phyloP scores from a whole-genome alignment of 2,797 vertebrate genomes.

The Pseudotriccus pelzelni region DNA sequence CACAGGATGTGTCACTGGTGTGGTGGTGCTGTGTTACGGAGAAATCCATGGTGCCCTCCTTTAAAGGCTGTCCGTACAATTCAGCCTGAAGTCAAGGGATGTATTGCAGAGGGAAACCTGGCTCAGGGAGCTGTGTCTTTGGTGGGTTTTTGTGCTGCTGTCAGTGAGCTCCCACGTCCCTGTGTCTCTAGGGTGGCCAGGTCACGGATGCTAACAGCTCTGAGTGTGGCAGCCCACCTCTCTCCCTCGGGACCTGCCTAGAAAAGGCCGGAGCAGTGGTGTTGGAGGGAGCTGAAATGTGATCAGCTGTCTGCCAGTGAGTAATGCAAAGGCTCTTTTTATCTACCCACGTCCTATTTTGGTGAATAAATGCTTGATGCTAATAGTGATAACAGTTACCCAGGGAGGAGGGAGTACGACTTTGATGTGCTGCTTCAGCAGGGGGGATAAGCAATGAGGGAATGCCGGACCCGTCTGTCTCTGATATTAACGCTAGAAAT shows the following conservation, averaged over 20 bases:
- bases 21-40: background rate
- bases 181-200: background rate
- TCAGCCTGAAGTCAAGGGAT: background rate
- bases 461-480: background rate
- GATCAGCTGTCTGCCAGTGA: background rate
- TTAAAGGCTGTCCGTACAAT: rapidly evolving
- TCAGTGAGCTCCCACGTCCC: rapidly evolving
- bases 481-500: background rate
- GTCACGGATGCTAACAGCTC: background rate
- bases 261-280: background rate
- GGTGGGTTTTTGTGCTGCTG: background rate
- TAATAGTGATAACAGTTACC: background rate
- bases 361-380: background rate
- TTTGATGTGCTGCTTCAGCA: background rate
- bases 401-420: background rate
- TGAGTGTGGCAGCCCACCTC: background rate
- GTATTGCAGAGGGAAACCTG: background rate
- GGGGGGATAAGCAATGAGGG: background rate
- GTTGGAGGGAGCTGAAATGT: background rate
- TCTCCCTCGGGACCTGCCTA: background rate
- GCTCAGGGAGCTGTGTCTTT: background rate
- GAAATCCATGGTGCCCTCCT: rapidly evolving
- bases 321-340: background rate
- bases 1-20: background rate
- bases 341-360: background rate